These are phyloP conservation scores for Ypsolopha sequella DNA, from an alignment of 2,888 invertebrate species.

Conservation along the genomic window DNA sequence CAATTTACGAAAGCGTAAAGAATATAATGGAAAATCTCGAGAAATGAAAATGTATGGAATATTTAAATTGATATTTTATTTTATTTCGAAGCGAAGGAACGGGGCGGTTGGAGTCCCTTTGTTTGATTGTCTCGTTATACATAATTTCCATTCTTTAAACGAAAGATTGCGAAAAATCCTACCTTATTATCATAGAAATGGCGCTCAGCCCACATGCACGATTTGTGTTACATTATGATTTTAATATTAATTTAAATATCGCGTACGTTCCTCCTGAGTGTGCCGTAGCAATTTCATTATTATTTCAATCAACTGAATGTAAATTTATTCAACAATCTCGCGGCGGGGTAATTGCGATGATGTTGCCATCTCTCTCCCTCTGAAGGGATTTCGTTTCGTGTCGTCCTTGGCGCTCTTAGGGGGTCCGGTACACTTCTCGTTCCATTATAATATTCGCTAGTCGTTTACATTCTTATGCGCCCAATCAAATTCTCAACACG, in stretches of 20 bases:
- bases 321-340: conserved; percentile 72
- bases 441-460: conserved; percentile 33
- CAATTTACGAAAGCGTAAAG: no score
- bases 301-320: conserved; percentile 71
- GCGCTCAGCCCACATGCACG: conserved; percentile 38
- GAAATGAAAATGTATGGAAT: no score
- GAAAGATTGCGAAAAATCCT: conserved; percentile 29
- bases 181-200: conserved; percentile 56
- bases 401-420: conserved; percentile 3
- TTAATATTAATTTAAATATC: conserved; percentile 70
- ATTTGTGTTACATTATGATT: conserved; percentile 64
- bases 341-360: conserved; percentile 61
- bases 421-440: conserved; percentile 18
- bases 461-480: conserved; percentile 63
- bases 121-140: conserved; percentile 1
- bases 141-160: conserved; percentile 34
- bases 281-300: conserved; percentile 69
- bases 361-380: conserved; percentile 28
- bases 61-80: not conserved
- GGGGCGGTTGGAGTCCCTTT: not conserved
- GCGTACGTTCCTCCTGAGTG: conserved; percentile 54
- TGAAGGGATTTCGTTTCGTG: not conserved
- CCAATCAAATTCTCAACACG: conserved; percentile 58
- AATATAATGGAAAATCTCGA: no score
- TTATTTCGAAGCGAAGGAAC: not conserved